A percentile compares a stretch with the other conserved stretches of the same genome.
Conservation (phyloP, 2,888 invertebrate genomes). For the Amphipoea lucens region DNA sequence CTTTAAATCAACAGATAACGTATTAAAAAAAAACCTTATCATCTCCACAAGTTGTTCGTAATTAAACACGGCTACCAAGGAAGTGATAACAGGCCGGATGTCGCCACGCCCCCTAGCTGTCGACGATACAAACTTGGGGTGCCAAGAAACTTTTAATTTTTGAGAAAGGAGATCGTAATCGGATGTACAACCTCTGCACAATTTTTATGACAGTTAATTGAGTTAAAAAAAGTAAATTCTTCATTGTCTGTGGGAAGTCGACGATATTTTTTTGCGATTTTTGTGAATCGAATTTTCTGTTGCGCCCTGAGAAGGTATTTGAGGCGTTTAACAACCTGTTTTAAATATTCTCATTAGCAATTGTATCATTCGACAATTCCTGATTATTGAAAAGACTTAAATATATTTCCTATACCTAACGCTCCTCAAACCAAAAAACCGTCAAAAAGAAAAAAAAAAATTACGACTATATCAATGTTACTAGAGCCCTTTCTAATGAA, state of each 20-base stretch:
- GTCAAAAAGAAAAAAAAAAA: neutral
- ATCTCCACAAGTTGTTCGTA: slow-evolving; percentile 68
- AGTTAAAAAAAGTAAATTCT: slow-evolving; percentile 39
- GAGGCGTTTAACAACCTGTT: too few species aligned
- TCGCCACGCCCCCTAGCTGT: slow-evolving; percentile 71
- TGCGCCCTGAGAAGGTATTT: neutral
- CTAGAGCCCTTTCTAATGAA: neutral
- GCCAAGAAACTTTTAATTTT: slow-evolving; percentile 57
- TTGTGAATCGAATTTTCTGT: neutral
- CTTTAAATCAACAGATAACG: slow-evolving; percentile 66
- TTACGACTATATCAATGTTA: neutral
- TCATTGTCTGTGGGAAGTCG: slow-evolving; percentile 49
- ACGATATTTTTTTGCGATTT: neutral
- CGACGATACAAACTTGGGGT: slow-evolving; percentile 55
- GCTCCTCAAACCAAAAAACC: too few species aligned
- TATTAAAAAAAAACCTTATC: slow-evolving; percentile 71
- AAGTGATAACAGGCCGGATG: slow-evolving; percentile 78
- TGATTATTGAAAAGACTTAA: neutral
- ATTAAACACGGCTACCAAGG: slow-evolving; percentile 78
- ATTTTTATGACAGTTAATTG: slow-evolving; percentile 66
- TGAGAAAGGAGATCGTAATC: slow-evolving; percentile 53
- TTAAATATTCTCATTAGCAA: neutral
- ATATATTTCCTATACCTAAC: too few species aligned
- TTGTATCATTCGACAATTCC: neutral
- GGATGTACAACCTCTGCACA: slow-evolving; percentile 57